These are phyloP conservation scores for Platanista minor DNA, from an alignment of 2,113 vertebrate genomes.

Conservation along the genomic window DNA sequence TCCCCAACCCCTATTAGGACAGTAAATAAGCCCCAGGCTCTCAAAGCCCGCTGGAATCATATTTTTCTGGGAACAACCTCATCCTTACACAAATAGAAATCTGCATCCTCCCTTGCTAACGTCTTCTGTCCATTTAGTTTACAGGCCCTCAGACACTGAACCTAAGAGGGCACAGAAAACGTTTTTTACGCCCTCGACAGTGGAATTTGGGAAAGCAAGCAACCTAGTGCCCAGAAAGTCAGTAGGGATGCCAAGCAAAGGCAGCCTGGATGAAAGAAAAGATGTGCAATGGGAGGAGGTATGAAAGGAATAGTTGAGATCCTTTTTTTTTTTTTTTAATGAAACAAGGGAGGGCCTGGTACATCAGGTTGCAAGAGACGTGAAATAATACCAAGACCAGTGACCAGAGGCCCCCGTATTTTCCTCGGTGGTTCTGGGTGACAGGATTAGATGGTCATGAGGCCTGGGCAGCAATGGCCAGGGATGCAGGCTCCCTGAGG, in stretches of 20 bases:
- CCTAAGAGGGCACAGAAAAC: not conserved
- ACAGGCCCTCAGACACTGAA: accelerated
- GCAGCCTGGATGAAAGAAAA: not conserved
- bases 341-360: not conserved
- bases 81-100: not conserved
- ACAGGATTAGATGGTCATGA: not conserved
- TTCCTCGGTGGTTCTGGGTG: not conserved
- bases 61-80: not conserved
- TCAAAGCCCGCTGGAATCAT: not conserved
- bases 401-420: not conserved
- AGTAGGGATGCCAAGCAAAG: not conserved
- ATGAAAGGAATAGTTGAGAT: not conserved
- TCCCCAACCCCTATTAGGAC: not conserved
- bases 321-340: not conserved
- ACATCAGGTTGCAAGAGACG: not conserved
- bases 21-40: not conserved
- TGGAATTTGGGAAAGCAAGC: not conserved
- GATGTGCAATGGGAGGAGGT: not conserved
- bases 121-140: not conserved
- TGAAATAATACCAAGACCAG: not conserved
- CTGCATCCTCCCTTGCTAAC: not conserved
- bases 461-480: not conserved
- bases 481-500: not conserved
- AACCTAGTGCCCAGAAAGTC: too few species aligned
- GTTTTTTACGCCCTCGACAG: accelerated